Base-by-base conservation (phyloP, 2,888 invertebrate genomes). In the Philereme transversata region DNA sequence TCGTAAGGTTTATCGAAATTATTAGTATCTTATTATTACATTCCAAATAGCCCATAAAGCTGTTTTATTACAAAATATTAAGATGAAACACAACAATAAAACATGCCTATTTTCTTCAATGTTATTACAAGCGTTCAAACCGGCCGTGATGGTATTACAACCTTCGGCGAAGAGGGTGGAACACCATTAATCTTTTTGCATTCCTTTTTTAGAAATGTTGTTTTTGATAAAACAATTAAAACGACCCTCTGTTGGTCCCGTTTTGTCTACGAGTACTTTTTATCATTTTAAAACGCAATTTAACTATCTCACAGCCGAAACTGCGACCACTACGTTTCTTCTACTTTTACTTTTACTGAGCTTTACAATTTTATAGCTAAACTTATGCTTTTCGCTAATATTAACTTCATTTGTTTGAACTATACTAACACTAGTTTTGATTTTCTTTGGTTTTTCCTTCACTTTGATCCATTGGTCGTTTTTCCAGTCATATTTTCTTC, bases 391-490 rank as follows among this genome's bases (percentile, higher is more conserved):
- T 53, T 85, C 83, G 58, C 84, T 82, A 65, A 81, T 77, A 60
- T 76, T 74, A 59, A 77, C 64, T 59, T 78, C 76, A 66, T 75
- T 65, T 34, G 65, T 62, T 38, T 57, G 65, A 8, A 63, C 54
- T 51, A 70, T 64, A 47, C 66, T 69, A 22, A 64, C 49, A 45
- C 43, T 64, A 11, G 63, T 65, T 5, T 66, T 60, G n/a, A 61
- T 60, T 59, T 62, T 67, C 60, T 80, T 82, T 33, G 74, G 59
- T 81, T 88, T 89, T 49, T 77, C 75, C 73, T 85, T 89, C 0
- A 90, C 81, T 85, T 92, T 92, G 58, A 91, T 85, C 92, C 92
- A 92, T 65, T 89, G 77, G 56, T 92, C 91, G 64, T 89, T 92
- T 75, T 90, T 92, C 91, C 91, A 91, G 63, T 92, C 91, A 60